Base-by-base conservation (phyloP, 2,113 vertebrate genomes). In the Erinaceus europaeus region DNA sequence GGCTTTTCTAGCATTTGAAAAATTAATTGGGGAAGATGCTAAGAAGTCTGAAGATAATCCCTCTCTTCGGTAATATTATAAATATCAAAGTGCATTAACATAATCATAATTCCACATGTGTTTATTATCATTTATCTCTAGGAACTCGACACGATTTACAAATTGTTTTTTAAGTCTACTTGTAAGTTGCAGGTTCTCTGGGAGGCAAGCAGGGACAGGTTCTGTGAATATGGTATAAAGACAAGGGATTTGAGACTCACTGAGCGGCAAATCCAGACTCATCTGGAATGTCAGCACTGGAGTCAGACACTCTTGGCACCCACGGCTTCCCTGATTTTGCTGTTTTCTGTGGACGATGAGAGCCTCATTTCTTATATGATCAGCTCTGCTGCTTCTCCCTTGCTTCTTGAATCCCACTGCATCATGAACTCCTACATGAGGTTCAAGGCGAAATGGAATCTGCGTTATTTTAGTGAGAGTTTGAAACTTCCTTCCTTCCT, bases 221-320 rank as follows among this genome's bases (percentile, higher is more conserved):
- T 93, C 84, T 78, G 9, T 55, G 84, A 84, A 50, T 87, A 52
- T 48, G 89, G 61, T 48, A 90, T 89, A 89, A 87, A 87, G 84
- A 81, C 53, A 84, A 93, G 50, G 90, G 94, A 87, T 93, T 90
- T 91, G 84, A 88, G 86, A 83, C 88, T 93, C 87, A 62, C 9
- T 72, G 82, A 89, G 78, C 72, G 92, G 91, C 92, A 91, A 87
- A 94, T 94, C 84, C 89, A 94, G 84, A 89, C 94, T 91, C 65
- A 94, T 87, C 91, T 50, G 77, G 36, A 20, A 44, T 74, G 40
- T 86, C 68, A 82, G 0, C 10, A 36, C 80, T 73, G 90, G 73
- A 72, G 21, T 61, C 74, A 57, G 74, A 89, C 12, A 23, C 65
- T 52, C 42, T 67, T 84, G 91, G 89, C 81, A 75, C 11, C 48